phyloP scores from a whole-genome alignment of 2,113 vertebrate genomes.

The Engystomops pustulosus region DNA sequence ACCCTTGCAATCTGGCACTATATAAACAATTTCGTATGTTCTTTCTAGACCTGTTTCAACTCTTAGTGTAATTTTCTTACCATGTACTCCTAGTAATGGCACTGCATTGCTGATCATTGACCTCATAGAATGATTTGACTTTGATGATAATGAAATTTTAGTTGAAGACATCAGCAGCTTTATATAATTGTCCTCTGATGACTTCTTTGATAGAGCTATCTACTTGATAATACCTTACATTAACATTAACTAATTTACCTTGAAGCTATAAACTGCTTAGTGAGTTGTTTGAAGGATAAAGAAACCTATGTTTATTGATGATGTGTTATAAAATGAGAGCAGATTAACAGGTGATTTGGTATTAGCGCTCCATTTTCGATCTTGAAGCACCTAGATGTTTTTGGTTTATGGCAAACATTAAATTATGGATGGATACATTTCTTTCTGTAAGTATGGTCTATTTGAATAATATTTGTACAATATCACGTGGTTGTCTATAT shows the following conservation, averaged over 20 bases:
- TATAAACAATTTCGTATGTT: not conserved
- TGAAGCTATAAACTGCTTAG: not conserved
- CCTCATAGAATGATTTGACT: not conserved
- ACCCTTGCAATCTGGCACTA: no score
- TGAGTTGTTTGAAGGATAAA: not conserved
- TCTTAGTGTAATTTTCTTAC: not conserved
- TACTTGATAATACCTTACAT: not conserved
- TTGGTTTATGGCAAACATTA: no score
- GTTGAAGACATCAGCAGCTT: not conserved
- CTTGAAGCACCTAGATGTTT: not conserved
- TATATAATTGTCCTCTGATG: not conserved
- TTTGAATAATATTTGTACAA: no score
- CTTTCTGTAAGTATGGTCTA: no score
- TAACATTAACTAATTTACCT: slow-evolving; percentile 15
- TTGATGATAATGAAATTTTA: not conserved
- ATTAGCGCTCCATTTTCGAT: not conserved
- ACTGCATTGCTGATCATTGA: not conserved
- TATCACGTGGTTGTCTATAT: no score
- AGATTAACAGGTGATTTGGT: not conserved
- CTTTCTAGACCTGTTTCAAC: not conserved
- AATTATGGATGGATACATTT: no score
- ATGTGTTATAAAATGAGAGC: not conserved
- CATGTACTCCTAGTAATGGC: not conserved
- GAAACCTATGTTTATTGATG: not conserved
- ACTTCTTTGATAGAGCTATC: not conserved